These are phyloP conservation scores for Heterocephalus glaber DNA, from an alignment of 2,113 vertebrate genomes.

Conservation along the genomic window DNA sequence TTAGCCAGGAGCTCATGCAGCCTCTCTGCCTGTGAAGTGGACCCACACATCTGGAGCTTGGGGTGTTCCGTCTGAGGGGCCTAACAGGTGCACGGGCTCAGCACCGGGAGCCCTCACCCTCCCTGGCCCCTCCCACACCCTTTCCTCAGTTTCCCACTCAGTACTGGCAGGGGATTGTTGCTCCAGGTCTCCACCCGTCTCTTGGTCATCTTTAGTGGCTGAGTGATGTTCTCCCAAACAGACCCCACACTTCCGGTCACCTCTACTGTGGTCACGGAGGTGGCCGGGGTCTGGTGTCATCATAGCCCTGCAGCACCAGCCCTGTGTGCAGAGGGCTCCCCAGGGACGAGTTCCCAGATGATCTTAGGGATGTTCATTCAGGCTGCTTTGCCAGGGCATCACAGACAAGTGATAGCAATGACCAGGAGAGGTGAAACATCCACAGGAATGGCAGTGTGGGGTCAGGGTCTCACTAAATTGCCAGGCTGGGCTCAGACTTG, in stretches of 20 bases:
- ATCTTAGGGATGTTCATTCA: neutral
- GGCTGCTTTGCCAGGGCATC: neutral
- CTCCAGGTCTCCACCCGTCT: accelerated
- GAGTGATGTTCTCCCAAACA: neutral
- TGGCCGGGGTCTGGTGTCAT: neutral
- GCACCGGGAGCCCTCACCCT: too few species aligned
- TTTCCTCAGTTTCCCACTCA: neutral
- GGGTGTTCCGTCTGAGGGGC: too few species aligned
- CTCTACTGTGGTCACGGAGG: neutral
- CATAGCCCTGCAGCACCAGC: neutral
- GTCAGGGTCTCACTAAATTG: neutral
- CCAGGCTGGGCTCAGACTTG: neutral
- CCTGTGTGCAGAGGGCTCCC: neutral
- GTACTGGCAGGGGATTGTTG: accelerated
- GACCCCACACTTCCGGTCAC: neutral
- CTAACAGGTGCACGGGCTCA: too few species aligned
- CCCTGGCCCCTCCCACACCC: neutral
- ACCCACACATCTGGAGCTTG: neutral
- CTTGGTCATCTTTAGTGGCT: neutral
- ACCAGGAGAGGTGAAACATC: neutral
- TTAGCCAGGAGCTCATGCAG: neutral
- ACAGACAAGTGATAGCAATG: neutral
- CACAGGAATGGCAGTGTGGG: neutral
- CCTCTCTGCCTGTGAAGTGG: neutral
- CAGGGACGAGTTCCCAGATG: neutral